These are phyloP conservation scores for Vidua chalybeata DNA, from an alignment of 2,113 vertebrate genomes.

Conservation along the genomic window DNA sequence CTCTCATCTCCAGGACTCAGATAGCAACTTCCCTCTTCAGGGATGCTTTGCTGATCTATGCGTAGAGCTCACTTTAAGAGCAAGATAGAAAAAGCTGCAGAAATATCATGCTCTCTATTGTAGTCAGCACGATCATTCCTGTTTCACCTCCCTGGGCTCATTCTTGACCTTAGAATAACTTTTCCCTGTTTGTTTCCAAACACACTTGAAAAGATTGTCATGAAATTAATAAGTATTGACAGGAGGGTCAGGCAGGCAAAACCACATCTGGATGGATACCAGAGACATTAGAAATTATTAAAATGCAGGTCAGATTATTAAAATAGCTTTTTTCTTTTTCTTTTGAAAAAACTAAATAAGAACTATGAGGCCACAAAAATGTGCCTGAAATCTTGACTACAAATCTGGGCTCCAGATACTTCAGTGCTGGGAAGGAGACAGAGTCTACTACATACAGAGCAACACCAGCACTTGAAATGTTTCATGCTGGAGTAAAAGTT, in stretches of 20 bases:
- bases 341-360: neutral
- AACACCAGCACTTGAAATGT: neutral
- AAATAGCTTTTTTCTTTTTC: neutral
- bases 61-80: neutral
- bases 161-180: conserved; percentile 54
- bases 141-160: neutral
- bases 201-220: conserved; percentile 23
- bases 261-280: conserved; percentile 44
- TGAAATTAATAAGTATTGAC: conserved; percentile 68
- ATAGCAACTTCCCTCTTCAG: neutral
- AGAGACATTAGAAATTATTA: neutral
- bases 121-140: neutral
- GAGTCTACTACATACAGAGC: neutral
- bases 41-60: neutral
- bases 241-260: conserved; percentile 41
- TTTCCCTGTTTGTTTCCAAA: conserved; percentile 61
- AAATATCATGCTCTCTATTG: neutral
- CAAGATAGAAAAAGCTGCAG: neutral
- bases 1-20: neutral
- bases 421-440: neutral
- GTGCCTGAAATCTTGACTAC: neutral
- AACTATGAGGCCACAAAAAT: conserved; percentile 16
- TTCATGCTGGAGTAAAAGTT: neutral
- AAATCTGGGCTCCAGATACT: conserved; percentile 35
- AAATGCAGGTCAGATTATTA: conserved; percentile 37